Evolutionary conservation across 2,113 vertebrate genomes (phyloP), one percentile per base, ranked within the genome.

Genomic region (Cyanoderma ruficeps): DNA sequence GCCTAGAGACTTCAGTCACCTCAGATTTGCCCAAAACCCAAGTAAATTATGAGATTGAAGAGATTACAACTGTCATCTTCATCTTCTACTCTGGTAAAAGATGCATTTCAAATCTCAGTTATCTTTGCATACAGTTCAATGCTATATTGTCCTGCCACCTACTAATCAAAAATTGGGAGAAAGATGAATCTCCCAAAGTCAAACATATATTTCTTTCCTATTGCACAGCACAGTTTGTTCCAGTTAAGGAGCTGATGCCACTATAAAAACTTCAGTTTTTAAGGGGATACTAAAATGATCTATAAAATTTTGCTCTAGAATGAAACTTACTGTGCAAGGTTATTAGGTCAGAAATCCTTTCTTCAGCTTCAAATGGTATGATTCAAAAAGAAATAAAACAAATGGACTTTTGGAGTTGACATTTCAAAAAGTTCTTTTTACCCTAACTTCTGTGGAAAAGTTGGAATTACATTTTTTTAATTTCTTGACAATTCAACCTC

Each of bases 21-120:
- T 95, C 82, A 95, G 88, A 86, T 59, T 85, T 91, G 72, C 69
- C 89, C 95, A 89, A 92, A 95, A 96, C 87, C 94, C 95, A 68
- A 67, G 90, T 92, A 97, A 98, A 97, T 97, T 89, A 97, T 95
- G 84, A 96, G 94, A 97, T 57, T 90, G 52, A 97, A 90, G 91
- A 96, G 95, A 98, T 97, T 97, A 94, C 56, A 94, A 87, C 79
- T 94, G 94, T 95, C 97, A 96, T 80, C 90, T 91, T 93, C 94
- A 95, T 96, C 87, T 96, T 94, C 90, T 94, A 84, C 37, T 47
- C 59, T 91, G 41, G 75, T 44, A 91, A 91, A 95, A 97, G 83
- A 97, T 89, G 96, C 70, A 83, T 97, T 97, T 97, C 87, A 96
- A 91, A 94, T 91, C 91, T 57, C 3, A 3, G 47, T 86, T 97